Base-by-base conservation (phyloP, 2,797 vertebrate species). In the Pempheris klunzingeri region DNA sequence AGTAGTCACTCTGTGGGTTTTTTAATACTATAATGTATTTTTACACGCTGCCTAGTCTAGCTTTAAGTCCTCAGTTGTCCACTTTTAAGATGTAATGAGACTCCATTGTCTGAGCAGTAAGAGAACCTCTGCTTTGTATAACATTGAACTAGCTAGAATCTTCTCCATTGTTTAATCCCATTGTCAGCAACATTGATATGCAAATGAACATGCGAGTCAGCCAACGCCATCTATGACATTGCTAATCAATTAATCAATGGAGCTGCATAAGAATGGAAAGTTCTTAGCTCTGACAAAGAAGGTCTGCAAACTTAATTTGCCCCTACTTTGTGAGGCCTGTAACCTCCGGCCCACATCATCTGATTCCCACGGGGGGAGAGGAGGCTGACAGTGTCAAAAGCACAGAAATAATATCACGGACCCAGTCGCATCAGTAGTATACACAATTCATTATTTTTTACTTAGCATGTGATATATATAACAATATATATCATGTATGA, bases 171-270 rank as follows among this genome's bases (percentile, higher is more conserved):
- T 87, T 66, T 49, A 3, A 0, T 17, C 34, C 84, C 9, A 53
- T 81, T 81, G 81, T 85, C 66, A 55, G 74, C 52, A 28, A 55
- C 81, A 91, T 90, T 92, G 77, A 88, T 47, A 90, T 91, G 87
- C 76, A 84, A 93, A 93, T 90, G 68, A 13, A 9, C 15, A 41
- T 54, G n/a, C 17, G 55, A 68, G 75, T 44, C 70, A 44, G 68
- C 72, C 74, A 32, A 60, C 30, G 3, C 39, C 28, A 49, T 76
- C 81, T 82, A 77, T 81, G 81, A 88, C 77, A 85, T 30, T 30
- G 76, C 83, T 66, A 88, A 91, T 90, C 70, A 88, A 87, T 86
- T 78, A 58, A 91, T 88, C 90, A 92, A 77, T 75, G 75, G 74
- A n/a, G 39, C 59, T 30, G 81, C 84, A 71, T 82, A 41, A 90